phyloP scores from a whole-genome alignment of 2,888 invertebrate genomes.

The Torymus texanus region DNA sequence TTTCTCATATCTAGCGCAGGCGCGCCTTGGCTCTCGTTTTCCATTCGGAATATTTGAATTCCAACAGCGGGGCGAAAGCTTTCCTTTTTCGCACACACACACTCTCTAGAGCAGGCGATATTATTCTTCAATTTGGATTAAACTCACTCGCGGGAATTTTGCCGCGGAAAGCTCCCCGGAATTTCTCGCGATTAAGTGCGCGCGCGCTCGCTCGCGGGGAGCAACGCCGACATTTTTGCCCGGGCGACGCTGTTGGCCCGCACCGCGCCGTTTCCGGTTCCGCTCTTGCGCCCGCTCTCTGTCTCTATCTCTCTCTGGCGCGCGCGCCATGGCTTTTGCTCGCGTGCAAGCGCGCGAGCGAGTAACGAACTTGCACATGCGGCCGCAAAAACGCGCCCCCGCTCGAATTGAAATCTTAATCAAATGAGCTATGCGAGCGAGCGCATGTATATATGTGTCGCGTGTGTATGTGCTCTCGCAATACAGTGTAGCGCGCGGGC shows the following conservation, averaged over 20 bases:
- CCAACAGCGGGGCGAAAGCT: slow-evolving; percentile 24
- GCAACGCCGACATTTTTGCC: slow-evolving; percentile 19
- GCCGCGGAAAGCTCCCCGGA: neutral
- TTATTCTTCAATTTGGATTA: slow-evolving; percentile 68
- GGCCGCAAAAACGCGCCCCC: slow-evolving; percentile 10
- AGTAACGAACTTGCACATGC: slow-evolving; percentile 7
- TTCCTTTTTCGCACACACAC: neutral
- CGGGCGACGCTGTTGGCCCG: no score
- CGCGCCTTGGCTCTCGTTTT: slow-evolving; percentile 32
- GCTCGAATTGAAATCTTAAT: slow-evolving; percentile 44
- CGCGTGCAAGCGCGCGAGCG: neutral
- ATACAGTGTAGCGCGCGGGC: neutral
- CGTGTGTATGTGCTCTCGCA: neutral
- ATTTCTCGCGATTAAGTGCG: slow-evolving; percentile 35
- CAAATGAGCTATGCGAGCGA: slow-evolving; percentile 34
- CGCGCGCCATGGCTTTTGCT: neutral
- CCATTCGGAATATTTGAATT: slow-evolving; percentile 62
- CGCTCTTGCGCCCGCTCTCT: neutral
- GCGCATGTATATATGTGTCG: neutral
- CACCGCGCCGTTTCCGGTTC: neutral
- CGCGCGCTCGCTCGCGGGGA: no score
- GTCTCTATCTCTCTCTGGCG: neutral
- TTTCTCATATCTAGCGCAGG: slow-evolving; percentile 36
- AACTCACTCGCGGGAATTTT: slow-evolving; percentile 34
- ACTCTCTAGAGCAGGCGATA: slow-evolving; percentile 54